Percentiles rank a stretch among this genome's conserved stretches.
Evolutionary conservation across 2,888 invertebrate species (phyloP).

Genomic region (Drosophila ezoana): DNA sequence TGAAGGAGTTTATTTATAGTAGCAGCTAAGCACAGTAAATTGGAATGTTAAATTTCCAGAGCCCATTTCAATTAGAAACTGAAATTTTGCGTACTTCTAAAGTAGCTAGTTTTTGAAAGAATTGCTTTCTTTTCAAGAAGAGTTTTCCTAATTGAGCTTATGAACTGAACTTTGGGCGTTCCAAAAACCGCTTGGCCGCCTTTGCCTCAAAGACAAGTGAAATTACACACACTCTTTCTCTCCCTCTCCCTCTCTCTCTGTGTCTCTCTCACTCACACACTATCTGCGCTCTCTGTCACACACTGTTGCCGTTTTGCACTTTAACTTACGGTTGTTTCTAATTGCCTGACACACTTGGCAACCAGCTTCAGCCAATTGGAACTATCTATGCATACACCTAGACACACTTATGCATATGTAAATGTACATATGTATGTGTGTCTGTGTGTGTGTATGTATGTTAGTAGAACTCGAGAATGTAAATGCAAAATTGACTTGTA

Average conservation of each 20-base stretch:
- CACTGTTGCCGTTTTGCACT: slow-evolving; percentile 48
- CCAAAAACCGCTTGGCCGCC: slow-evolving; percentile 34
- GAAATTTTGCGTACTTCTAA: too few relatives aligned
- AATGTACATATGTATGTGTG: slow-evolving; percentile 6
- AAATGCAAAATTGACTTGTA: slow-evolving; percentile 26
- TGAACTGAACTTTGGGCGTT: slow-evolving; percentile 22
- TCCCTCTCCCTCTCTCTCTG: slow-evolving; percentile 3
- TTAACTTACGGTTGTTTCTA: slow-evolving; percentile 70
- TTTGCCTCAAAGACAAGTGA: slow-evolving; percentile 58
- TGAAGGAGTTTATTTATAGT: too few relatives aligned
- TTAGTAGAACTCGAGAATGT: slow-evolving; percentile 43
- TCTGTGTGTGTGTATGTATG: slow-evolving; percentile 19
- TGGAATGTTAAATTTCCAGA: too few relatives aligned
- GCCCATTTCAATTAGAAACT: too few relatives aligned
- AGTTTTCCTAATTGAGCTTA: not conserved
- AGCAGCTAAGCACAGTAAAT: too few relatives aligned
- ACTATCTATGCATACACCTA: slow-evolving; percentile 46
- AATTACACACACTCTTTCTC: slow-evolving; percentile 18
- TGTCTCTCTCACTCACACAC: slow-evolving; percentile 2
- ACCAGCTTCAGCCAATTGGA: slow-evolving; percentile 60
- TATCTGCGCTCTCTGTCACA: slow-evolving; percentile 14
- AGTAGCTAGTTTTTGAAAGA: not conserved
- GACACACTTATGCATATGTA: slow-evolving; percentile 6
- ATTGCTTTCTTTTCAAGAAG: not conserved
- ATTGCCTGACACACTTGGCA: slow-evolving; percentile 70